phyloP scores from a whole-genome alignment of 2,888 invertebrate species.

The Cremastobaeus sp. region DNA sequence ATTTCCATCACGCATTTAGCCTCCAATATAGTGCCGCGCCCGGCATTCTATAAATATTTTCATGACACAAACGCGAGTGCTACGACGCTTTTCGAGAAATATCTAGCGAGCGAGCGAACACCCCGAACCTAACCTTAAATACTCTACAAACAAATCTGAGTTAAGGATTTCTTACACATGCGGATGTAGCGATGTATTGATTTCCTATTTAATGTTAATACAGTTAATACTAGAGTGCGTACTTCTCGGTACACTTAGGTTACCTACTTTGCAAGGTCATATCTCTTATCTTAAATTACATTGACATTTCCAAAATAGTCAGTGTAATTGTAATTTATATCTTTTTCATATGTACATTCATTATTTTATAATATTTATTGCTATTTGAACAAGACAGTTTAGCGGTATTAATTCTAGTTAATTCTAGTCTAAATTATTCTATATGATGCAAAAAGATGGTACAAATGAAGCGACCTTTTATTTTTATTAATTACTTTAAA shows the following conservation, averaged over 20 bases:
- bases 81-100: conserved; percentile 16
- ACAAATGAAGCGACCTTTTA: no score
- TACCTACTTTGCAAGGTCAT: conserved; percentile 25
- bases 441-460: no score
- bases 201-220: conserved; percentile 25
- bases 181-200: conserved; percentile 29
- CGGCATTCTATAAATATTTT: conserved; percentile 42
- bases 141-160: not conserved
- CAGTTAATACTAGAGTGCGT: no score
- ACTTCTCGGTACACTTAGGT: conserved; percentile 12
- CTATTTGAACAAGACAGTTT: no score
- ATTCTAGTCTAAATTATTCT: no score
- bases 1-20: conserved; percentile 27
- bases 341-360: no score
- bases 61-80: conserved; percentile 13
- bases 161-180: conserved; percentile 14
- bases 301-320: not conserved
- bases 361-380: no score
- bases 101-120: not conserved
- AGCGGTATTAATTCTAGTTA: no score
- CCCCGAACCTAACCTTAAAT: conserved; percentile 26
- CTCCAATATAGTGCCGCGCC: conserved; percentile 34
- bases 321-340: no score
- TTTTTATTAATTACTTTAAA: no score
- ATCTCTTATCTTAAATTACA: not conserved